These are phyloP conservation scores for Octodonta nipae DNA, from an alignment of 2,888 invertebrate species.

Conservation along the genomic window DNA sequence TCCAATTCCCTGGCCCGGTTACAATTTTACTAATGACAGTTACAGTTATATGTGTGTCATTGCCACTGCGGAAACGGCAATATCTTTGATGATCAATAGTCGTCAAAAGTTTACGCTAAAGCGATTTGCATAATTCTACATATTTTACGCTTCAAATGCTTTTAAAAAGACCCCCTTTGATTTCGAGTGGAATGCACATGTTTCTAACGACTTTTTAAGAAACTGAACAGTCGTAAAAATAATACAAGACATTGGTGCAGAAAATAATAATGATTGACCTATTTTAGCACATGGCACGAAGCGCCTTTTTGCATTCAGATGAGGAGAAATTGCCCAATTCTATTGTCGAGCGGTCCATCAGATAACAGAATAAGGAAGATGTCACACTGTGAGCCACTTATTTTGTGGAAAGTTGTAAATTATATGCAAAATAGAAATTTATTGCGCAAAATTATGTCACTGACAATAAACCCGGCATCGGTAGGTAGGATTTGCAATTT, in stretches of 20 bases:
- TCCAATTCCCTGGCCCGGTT: no score
- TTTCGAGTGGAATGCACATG: no score
- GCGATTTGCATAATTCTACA: no score
- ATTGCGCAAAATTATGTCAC: constrained; percentile 21
- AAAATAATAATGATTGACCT: constrained; percentile 16
- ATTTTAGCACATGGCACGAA: constrained; percentile 17
- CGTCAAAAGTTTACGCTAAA: no score
- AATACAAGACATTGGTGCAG: constrained; percentile 8
- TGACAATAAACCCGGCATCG: constrained; percentile 9
- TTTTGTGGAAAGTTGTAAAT: constrained; percentile 20
- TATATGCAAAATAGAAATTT: constrained; percentile 22
- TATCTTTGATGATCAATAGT: no score
- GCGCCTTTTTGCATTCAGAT: constrained; percentile 14
- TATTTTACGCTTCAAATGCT: no score
- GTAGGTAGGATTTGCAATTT: no score
- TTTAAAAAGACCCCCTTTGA: no score
- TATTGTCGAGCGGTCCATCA: constrained; percentile 9
- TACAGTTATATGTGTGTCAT: no score
- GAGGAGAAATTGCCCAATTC: constrained; percentile 9
- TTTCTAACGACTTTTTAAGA: constrained; percentile 9
- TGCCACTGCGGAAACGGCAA: no score
- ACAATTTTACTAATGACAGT: no score
- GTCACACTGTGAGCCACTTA: constrained; percentile 17
- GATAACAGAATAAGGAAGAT: constrained; percentile 15
- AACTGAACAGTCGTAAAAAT: constrained; percentile 9